Base-by-base conservation (phyloP, 2,113 vertebrate genomes). In the Miniopterus natalensis region DNA sequence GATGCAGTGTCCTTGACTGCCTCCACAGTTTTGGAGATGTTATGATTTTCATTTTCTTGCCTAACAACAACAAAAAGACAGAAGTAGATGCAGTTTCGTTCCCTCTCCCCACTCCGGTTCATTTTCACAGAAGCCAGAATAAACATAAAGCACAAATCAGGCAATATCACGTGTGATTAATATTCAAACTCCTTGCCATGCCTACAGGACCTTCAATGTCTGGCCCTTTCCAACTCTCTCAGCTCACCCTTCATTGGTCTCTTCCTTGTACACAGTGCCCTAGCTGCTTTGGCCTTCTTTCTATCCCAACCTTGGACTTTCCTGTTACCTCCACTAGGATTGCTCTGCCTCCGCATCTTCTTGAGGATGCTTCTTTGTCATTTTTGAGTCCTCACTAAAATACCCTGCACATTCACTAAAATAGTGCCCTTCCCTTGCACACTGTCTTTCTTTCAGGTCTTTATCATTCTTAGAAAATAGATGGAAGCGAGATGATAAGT, bases 51-150 rank as follows among this genome's bases (percentile, higher is more conserved):
- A 78, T 75, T 95, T 79, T 65, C 70, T 94, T 83, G 49, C 49
- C 80, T 79, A 80, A 88, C 12, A 90, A 88, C 70, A 79, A 79
- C 36, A 79, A 92, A 84, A 15, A 21, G 51, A 65, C 59, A 88
- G 6, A 80, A 21, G 36, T 63, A 77, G 21, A 55, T 90, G 45
- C 6, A 70, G 51, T 73, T 77, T 77, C 18, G 25, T 68, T 71
- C 23, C 36, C 25, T 65, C 42, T 66, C 10, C 51, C 53, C 2
- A 14, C n/a, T 25, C 25, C 5, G 45, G n/a, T 63, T 27, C 27
- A 27, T 20, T 59, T 81, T 90, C 20, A 21, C 65, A 81, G 59
- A 87, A 53, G 6, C n/a, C 20, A 59, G 21, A 79, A 13, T 86
- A 78, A 51, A 79, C 51, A 17, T 57, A 57, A 49, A 74, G 49